These are phyloP conservation scores for Myioborus melanocephalus DNA, from an alignment of 2,797 vertebrate genomes.

Conservation along the genomic window DNA sequence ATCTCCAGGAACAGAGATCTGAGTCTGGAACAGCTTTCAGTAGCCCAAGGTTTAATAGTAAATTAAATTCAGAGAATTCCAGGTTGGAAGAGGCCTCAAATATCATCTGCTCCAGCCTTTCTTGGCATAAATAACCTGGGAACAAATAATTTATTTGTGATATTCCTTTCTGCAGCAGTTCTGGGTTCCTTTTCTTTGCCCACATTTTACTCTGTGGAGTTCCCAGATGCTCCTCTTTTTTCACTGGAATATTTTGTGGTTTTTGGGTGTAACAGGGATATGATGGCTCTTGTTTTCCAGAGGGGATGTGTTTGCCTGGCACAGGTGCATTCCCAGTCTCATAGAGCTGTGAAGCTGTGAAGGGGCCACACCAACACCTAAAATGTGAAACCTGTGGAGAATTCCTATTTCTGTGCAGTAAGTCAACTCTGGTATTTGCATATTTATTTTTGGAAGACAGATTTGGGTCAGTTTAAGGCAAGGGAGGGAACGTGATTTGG, in stretches of 20 bases:
- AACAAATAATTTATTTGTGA: not conserved
- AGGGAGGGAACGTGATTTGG: not conserved
- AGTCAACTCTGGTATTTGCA: not conserved
- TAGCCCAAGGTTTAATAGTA: not conserved
- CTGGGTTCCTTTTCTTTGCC: not conserved
- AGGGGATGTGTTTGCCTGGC: not conserved
- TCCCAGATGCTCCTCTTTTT: not conserved
- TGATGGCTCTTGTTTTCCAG: not conserved
- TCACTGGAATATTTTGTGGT: not conserved
- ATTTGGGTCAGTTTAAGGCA: not conserved
- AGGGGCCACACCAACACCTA: fast-evolving
- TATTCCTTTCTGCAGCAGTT: not conserved
- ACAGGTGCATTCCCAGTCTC: not conserved
- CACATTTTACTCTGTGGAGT: fast-evolving
- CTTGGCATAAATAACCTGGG: not conserved
- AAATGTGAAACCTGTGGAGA: not conserved
- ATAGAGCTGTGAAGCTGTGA: not conserved
- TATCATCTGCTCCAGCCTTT: not conserved
- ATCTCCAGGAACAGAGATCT: not conserved
- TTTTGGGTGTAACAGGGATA: not conserved
- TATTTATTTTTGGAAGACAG: fast-evolving
- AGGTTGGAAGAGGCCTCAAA: not conserved
- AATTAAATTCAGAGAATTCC: not conserved
- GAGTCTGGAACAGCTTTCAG: not conserved
- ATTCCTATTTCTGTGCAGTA: not conserved